Evolutionary conservation across 2,888 invertebrate genomes (phyloP).

Genomic region (Hypomecis atomaria): DNA sequence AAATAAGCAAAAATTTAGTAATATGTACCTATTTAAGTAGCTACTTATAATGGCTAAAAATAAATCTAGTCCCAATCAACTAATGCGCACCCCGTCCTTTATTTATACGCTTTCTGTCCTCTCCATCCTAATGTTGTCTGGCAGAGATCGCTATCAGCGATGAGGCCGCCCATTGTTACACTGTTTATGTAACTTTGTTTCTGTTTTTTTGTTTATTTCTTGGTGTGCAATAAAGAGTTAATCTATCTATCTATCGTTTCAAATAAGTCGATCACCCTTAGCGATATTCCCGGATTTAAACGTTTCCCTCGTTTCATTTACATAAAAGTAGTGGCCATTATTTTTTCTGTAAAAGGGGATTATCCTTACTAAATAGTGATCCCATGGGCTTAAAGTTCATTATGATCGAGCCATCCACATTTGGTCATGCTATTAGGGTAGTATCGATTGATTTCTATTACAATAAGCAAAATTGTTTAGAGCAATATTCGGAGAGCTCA

Average conservation of each 20-base stretch:
- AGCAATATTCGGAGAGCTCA: neutral
- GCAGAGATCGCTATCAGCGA: too few species aligned
- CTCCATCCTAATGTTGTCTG: too few species aligned
- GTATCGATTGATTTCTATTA: conserved; percentile 46
- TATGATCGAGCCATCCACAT: conserved; percentile 58
- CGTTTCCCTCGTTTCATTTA: conserved; percentile 78
- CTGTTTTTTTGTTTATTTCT: too few species aligned
- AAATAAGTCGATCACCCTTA: conserved; percentile 62
- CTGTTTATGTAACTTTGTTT: too few species aligned
- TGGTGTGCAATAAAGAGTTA: too few species aligned
- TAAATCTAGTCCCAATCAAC: too few species aligned
- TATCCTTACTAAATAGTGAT: conserved; percentile 75
- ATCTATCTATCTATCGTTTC: conserved; percentile 55
- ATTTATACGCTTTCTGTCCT: too few species aligned
- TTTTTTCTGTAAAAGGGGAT: conserved; percentile 81
- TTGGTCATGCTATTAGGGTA: conserved; percentile 54
- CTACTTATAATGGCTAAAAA: too few species aligned
- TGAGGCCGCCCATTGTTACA: too few species aligned
- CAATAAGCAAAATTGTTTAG: conserved; percentile 3
- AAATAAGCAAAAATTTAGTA: too few species aligned
- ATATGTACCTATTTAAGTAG: too few species aligned
- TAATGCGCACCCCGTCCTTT: too few species aligned
- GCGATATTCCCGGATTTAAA: conserved; percentile 45
- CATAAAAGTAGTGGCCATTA: conserved; percentile 75
- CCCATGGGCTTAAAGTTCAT: conserved; percentile 71